Evolutionary conservation across 2,113 vertebrate species (phyloP), one percentile per base, ranked within the genome.

Genomic region (Gambusia holbrooki): DNA sequence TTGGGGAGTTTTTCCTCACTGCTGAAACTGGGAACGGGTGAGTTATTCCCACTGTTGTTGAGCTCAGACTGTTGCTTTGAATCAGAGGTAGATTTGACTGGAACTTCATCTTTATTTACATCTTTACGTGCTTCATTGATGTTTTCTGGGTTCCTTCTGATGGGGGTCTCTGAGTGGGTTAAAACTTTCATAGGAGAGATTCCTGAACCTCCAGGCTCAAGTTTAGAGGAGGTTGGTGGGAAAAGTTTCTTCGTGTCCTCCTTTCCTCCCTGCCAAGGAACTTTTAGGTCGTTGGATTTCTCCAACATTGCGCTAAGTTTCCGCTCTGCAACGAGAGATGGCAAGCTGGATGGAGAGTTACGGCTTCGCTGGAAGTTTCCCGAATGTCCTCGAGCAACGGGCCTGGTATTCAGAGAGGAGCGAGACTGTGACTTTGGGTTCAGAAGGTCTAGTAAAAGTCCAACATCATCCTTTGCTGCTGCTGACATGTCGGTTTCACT

Each of bases 401-500:
- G 65, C 45, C 76, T 65, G 61, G 60, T 83, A 13, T 25, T 72
- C 2, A 94, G 89, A 66, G 69, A 79, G 0, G 83, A 88, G 8
- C 66, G 63, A 1, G 77, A 60, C 6, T 27, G 29, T 48, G 89
- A 89, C 65, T 84, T 94, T 27, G 79, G 65, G 25, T 5, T 78
- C 33, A 96, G 79, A 29, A 92, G 92, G 66, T 96, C 96, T 60
- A 95, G 89, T 74, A 96, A 93, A 0, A 95, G 88, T 33, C 94
- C 93, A 3, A 94, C 94, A 0, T 84, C 74, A 1, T 65, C 0
- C 28, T 48, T 67, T 80, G 91, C 89, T 25, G 90, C 88, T 19
- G 90, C 82, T 25, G 94, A 90, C 71, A 98, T 93, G 32, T 98
- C 96, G 0, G 94, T 93, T 87, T 98, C 96, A 35, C 97, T 98